phyloP scores from a whole-genome alignment of 2,888 invertebrate species.

The Lamellibrachia satsuma region DNA sequence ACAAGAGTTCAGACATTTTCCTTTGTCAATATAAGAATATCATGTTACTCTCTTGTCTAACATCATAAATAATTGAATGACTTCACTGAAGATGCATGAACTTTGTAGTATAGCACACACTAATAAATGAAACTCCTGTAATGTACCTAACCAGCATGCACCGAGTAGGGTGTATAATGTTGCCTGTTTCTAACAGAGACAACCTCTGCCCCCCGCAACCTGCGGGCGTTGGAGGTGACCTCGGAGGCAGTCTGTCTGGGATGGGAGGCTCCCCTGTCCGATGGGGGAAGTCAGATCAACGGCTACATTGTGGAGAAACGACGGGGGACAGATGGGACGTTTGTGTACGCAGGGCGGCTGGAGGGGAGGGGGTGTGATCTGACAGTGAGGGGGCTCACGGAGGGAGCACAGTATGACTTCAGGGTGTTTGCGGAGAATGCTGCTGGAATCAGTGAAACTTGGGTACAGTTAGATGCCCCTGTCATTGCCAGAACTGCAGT shows the following conservation, averaged over 20 bases:
- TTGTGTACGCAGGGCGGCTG: neutral
- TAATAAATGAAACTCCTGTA: neutral
- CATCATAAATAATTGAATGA: neutral
- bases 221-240: constrained; percentile 78
- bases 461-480: constrained; percentile 78
- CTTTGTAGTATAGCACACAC: neutral
- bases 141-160: neutral
- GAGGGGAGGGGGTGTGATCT: constrained; percentile 26
- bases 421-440: constrained; percentile 86
- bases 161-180: neutral
- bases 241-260: constrained; percentile 76
- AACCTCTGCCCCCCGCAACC: constrained; percentile 61
- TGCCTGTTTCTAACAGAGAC: constrained; percentile 28
- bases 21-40: neutral
- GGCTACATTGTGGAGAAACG: constrained; percentile 78
- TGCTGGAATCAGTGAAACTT: constrained; percentile 72
- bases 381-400: constrained; percentile 27
- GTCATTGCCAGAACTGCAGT: constrained; percentile 60
- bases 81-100: neutral
- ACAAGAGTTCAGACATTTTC: no score
- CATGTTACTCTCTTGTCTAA: neutral
- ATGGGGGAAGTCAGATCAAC: constrained; percentile 87
- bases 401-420: constrained; percentile 74
- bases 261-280: constrained; percentile 88
- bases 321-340: constrained; percentile 47